Conservation (phyloP, 2,888 invertebrate species). For the Bhutanitis thaidina region DNA sequence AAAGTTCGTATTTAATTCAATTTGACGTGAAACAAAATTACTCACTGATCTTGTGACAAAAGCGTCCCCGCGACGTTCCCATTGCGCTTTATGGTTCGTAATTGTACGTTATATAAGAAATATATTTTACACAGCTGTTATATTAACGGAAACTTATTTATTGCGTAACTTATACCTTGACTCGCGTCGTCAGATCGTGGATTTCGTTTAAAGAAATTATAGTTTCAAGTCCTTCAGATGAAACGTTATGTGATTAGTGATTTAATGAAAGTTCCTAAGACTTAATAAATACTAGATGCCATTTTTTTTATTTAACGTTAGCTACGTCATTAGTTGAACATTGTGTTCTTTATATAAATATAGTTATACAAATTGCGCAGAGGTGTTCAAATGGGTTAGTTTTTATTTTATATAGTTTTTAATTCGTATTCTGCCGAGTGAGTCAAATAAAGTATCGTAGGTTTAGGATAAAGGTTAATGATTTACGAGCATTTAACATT, state of each 20-base stretch:
- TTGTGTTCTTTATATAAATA: constrained; percentile 47
- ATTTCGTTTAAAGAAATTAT: constrained; percentile 25
- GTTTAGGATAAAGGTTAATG: constrained; percentile 3
- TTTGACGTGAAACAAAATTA: too few species aligned
- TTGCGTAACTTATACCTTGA: not conserved
- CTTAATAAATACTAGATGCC: constrained; percentile 66
- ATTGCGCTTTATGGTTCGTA: not conserved
- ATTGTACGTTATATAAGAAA: not conserved
- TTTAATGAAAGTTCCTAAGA: constrained; percentile 70
- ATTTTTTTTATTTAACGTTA: constrained; percentile 50
- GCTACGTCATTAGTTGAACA: constrained; percentile 37
- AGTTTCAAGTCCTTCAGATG: constrained; percentile 27
- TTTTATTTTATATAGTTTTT: constrained; percentile 4
- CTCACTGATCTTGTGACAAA: too few species aligned
- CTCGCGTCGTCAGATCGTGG: constrained; percentile 19
- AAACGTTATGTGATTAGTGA: constrained; percentile 49
- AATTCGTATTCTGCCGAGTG: constrained; percentile 8
- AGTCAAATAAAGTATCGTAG: constrained; percentile 6
- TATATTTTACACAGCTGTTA: not conserved
- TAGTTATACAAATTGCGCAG: constrained; percentile 33
- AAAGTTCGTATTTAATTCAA: too few species aligned
- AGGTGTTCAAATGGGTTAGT: constrained; percentile 20
- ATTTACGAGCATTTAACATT: constrained; percentile 11
- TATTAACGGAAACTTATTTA: constrained; percentile 3
- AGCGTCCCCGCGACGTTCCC: not conserved